phyloP scores from a whole-genome alignment of 1,140 invertebrate species.

The Monochamus saltuarius region DNA sequence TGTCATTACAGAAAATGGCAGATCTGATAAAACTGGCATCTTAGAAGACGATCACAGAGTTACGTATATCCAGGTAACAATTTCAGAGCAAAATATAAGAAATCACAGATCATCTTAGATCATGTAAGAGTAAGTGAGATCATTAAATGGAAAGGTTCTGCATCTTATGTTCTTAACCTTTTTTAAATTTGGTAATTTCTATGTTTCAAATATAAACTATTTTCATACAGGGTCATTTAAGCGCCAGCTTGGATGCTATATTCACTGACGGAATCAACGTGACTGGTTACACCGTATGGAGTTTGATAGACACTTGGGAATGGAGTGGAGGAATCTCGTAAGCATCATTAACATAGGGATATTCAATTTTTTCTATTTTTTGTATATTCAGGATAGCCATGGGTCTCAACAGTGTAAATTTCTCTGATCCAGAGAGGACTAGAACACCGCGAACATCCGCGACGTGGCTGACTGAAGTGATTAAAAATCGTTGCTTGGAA shows the following conservation, averaged over 20 bases:
- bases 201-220: too few species aligned
- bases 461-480: slow-evolving; percentile 24
- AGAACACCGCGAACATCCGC: slow-evolving; percentile 53
- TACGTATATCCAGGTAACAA: slow-evolving; percentile 46
- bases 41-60: slow-evolving; percentile 58
- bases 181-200: too few species aligned
- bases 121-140: too few species aligned
- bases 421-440: slow-evolving; percentile 61
- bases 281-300: slow-evolving; percentile 62
- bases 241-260: slow-evolving; percentile 44
- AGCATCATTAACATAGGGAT: too few species aligned
- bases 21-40: slow-evolving; percentile 28
- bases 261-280: slow-evolving; percentile 49
- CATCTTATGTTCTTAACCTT: too few species aligned
- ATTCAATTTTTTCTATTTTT: too few species aligned
- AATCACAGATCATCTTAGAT: too few species aligned
- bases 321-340: slow-evolving; percentile 49
- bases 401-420: slow-evolving; percentile 75
- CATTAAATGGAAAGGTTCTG: too few species aligned
- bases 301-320: slow-evolving; percentile 66
- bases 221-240: slow-evolving; percentile 51
- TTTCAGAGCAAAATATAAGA: background rate
- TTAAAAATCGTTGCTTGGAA: slow-evolving; percentile 16
- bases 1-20: slow-evolving; percentile 28
- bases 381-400: slow-evolving; percentile 51